Percentiles rank a stretch among this genome's conserved stretches.
Conservation (phyloP, 2,113 vertebrate genomes). For the Onychostoma macrolepis region DNA sequence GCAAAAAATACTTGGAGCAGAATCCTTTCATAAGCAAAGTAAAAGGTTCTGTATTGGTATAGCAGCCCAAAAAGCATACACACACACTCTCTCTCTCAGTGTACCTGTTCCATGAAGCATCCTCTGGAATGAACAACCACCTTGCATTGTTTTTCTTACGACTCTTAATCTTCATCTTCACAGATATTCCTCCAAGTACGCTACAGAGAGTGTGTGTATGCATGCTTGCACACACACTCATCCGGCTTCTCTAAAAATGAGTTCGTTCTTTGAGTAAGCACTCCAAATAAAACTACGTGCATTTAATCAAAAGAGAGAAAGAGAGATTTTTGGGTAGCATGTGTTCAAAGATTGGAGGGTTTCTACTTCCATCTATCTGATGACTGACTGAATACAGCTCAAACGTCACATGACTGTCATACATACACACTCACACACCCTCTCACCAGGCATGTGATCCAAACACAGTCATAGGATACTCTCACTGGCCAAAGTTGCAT, state of each 20-base stretch:
- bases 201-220: background rate
- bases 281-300: background rate
- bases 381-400: slow-evolving; percentile 45
- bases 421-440: slow-evolving; percentile 25
- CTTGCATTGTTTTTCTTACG: slow-evolving; percentile 30
- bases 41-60: background rate
- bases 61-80: background rate
- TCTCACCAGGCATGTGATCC: slow-evolving; percentile 54
- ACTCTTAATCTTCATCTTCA: slow-evolving; percentile 55
- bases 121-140: slow-evolving; percentile 21
- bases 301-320: background rate
- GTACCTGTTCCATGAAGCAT: slow-evolving; percentile 46
- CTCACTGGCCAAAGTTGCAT: slow-evolving; percentile 47
- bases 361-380: slow-evolving; percentile 48
- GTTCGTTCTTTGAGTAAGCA: background rate
- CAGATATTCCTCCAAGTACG: background rate
- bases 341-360: slow-evolving; percentile 4
- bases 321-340: background rate
- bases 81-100: background rate
- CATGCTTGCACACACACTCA: background rate
- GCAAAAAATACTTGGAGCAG: background rate
- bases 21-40: background rate
- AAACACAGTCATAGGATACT: slow-evolving; percentile 50
- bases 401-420: slow-evolving; percentile 55
- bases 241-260: background rate